Conservation (phyloP, 2,113 vertebrate species). For the Tringa solitaria region DNA sequence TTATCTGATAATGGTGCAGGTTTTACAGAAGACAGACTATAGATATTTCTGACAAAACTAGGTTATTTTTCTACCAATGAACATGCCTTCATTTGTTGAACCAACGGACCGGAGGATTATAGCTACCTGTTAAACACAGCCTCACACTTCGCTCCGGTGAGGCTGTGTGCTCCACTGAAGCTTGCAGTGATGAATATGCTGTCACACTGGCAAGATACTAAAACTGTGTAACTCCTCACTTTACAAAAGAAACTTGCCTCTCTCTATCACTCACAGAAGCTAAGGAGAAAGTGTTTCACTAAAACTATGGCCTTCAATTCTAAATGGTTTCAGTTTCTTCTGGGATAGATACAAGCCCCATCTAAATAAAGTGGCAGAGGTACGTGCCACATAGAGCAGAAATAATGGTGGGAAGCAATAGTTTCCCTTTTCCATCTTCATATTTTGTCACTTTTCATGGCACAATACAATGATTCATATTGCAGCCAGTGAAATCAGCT, state of each 20-base stretch:
- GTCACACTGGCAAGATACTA: not conserved
- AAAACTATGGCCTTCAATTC: not conserved
- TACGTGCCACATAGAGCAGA: not conserved
- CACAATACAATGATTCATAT: not conserved
- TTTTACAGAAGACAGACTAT: not conserved
- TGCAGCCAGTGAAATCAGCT: not conserved
- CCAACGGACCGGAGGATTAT: not conserved
- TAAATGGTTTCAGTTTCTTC: not conserved
- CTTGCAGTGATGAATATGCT: not conserved
- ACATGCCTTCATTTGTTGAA: constrained; percentile 8
- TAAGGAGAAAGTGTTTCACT: not conserved
- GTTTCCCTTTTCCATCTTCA: not conserved
- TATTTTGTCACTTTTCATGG: not conserved
- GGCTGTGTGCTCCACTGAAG: not conserved
- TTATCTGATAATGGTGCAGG: not conserved
- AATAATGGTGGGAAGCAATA: not conserved
- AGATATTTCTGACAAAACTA: constrained; percentile 14
- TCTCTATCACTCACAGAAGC: not conserved
- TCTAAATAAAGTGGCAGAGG: not conserved
- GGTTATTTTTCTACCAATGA: not conserved
- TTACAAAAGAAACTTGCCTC: not conserved
- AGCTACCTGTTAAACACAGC: not conserved
- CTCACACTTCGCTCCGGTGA: not conserved
- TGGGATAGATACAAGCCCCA: too few species aligned
- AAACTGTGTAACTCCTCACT: not conserved